These are phyloP conservation scores for Heliconius hermathena DNA, from an alignment of 1,140 invertebrate genomes.

Conservation along the genomic window DNA sequence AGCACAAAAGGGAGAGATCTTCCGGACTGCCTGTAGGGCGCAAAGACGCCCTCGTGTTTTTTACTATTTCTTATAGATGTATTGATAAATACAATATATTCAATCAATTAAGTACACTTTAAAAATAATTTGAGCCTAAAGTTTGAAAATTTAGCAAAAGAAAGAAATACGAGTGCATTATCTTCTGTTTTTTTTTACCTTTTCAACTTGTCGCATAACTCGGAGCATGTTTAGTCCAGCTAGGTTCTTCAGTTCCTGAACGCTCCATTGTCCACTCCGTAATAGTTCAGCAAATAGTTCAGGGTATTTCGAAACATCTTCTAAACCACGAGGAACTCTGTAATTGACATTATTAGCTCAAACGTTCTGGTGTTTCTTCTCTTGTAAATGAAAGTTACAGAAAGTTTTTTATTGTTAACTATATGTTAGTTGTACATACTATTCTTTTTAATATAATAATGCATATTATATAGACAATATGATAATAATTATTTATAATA, in stretches of 20 bases:
- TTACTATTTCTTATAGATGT: background rate
- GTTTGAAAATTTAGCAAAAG: too few species aligned
- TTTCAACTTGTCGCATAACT: conserved; percentile 89
- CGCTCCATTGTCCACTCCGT: conserved; percentile 86
- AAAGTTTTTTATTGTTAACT: background rate
- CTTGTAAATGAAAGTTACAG: background rate
- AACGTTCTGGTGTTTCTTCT: background rate
- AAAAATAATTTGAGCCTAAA: too few species aligned
- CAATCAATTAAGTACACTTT: too few species aligned
- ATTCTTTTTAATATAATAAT: too few species aligned
- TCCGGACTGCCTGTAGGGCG: too few species aligned
- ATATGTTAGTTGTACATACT: too few species aligned
- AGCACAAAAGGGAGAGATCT: too few species aligned
- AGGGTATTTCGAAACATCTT: conserved; percentile 93
- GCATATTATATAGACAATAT: too few species aligned
- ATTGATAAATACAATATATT: too few species aligned
- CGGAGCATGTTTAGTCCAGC: conserved; percentile 89
- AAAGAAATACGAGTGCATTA: background rate
- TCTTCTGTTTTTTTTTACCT: conserved; percentile 78
- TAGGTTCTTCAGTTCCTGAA: conserved; percentile 89
- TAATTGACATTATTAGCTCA: conserved; percentile 20
- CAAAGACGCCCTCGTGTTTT: too few species aligned
- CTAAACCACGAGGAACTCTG: conserved; percentile 88
- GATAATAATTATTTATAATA: too few species aligned
- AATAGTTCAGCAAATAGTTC: conserved; percentile 87